These are phyloP conservation scores for Danionella dracula DNA, from an alignment of 2,797 vertebrate genomes.

Conservation along the genomic window DNA sequence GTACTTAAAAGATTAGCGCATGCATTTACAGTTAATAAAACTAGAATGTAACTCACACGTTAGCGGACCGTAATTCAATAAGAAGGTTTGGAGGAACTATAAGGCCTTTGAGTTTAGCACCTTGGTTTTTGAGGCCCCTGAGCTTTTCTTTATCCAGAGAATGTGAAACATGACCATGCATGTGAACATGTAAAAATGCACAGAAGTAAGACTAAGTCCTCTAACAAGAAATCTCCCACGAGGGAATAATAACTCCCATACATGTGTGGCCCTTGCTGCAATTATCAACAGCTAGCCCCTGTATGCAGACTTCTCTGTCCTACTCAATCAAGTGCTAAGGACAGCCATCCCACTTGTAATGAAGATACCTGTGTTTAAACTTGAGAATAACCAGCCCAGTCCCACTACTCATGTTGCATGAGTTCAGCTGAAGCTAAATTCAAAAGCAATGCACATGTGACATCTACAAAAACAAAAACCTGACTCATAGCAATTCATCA, in stretches of 20 bases:
- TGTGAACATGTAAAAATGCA: slow-evolving; percentile 5
- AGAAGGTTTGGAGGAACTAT: neutral
- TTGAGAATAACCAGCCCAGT: slow-evolving; percentile 9
- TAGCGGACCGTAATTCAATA: neutral
- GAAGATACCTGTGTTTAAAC: neutral
- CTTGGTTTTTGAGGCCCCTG: neutral
- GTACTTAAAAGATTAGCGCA: neutral
- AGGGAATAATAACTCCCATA: neutral
- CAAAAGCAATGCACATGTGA: neutral
- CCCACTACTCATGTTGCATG: neutral
- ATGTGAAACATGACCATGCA: slow-evolving; percentile 13
- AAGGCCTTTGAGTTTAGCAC: neutral
- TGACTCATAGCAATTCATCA: neutral
- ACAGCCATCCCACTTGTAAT: slow-evolving; percentile 10
- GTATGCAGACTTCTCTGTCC: neutral
- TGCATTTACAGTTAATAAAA: neutral
- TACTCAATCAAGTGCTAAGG: neutral
- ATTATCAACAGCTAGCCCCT: slow-evolving; percentile 16
- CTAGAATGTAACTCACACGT: neutral
- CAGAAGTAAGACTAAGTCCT: neutral
- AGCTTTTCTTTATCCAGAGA: neutral
- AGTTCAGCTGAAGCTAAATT: neutral
- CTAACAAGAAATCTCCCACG: neutral
- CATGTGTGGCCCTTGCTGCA: neutral
- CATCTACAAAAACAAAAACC: neutral